These are phyloP conservation scores for Spilosoma lubricipeda DNA, from an alignment of 2,888 invertebrate genomes.

Conservation along the genomic window DNA sequence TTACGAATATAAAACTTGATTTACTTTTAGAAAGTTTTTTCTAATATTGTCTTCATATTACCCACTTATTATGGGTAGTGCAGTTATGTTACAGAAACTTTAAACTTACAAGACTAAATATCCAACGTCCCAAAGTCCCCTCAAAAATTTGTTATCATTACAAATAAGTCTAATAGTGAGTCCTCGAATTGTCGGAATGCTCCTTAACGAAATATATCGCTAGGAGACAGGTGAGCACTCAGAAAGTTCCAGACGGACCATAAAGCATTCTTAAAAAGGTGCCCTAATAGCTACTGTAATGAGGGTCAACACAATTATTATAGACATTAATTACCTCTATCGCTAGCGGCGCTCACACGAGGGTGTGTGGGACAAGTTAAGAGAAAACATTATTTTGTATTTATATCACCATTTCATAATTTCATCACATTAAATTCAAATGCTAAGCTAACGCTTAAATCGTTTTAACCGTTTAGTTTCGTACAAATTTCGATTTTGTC, in stretches of 20 bases:
- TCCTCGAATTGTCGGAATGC: slow-evolving; percentile 11
- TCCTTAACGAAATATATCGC: slow-evolving; percentile 35
- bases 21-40: too few relatives aligned
- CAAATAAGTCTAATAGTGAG: neutral
- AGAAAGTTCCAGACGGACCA: slow-evolving; percentile 48
- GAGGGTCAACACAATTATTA: slow-evolving; percentile 68
- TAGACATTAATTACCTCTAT: slow-evolving; percentile 65
- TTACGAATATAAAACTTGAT: too few relatives aligned
- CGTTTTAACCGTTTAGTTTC: too few relatives aligned
- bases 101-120: neutral
- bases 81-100: neutral
- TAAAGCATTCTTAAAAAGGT: slow-evolving; percentile 65
- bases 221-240: slow-evolving; percentile 48
- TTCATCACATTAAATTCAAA: too few relatives aligned
- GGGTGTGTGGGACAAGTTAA: slow-evolving; percentile 24
- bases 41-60: too few relatives aligned
- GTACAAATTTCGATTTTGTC: too few relatives aligned
- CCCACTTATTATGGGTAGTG: too few relatives aligned
- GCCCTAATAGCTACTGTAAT: slow-evolving; percentile 58
- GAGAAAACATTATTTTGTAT: neutral
- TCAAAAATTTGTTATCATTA: neutral
- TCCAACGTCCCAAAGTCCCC: too few relatives aligned
- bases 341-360: slow-evolving; percentile 38
- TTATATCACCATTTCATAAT: neutral
- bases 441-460: too few relatives aligned